Percentiles rank a stretch among this genome's conserved stretches.
Evolutionary conservation across 2,888 invertebrate species (phyloP).

Genomic region (Cataglyphis livida): DNA sequence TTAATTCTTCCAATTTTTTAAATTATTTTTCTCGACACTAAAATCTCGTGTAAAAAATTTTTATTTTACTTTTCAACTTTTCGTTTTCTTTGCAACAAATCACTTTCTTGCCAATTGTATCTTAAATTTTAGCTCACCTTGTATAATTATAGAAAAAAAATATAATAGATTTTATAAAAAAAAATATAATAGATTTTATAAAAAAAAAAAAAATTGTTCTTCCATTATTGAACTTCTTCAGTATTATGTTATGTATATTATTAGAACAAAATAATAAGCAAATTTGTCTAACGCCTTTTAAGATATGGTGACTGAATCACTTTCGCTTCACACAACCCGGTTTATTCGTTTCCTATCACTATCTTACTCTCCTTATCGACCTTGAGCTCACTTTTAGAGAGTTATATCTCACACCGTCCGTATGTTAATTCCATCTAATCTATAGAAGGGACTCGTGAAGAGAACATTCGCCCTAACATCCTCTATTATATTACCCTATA

Average conservation of each 20-base stretch:
- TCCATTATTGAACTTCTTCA: not conserved
- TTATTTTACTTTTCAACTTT: not conserved
- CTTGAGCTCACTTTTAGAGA: constrained; percentile 30
- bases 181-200: not conserved
- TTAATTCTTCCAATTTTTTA: not conserved
- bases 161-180: not conserved
- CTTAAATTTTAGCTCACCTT: not conserved
- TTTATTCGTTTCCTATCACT: constrained; percentile 9
- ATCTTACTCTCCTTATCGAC: not conserved
- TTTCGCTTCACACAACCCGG: not conserved
- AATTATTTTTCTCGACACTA: not conserved
- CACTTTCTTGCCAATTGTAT: not conserved
- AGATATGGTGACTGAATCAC: not conserved
- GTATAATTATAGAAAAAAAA: not conserved
- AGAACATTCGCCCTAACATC: not conserved
- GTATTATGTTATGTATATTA: not conserved
- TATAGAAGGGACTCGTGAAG: not conserved
- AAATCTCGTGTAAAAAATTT: not conserved
- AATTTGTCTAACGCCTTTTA: not conserved
- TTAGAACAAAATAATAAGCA: not conserved
- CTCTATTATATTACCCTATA: not conserved
- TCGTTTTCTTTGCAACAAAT: not conserved
- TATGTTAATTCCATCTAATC: constrained; percentile 1
- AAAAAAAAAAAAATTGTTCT: not conserved
- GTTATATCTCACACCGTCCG: not conserved